Evolutionary conservation across 2,888 invertebrate genomes (phyloP).

Genomic region (Micoletzkya japonica): DNA sequence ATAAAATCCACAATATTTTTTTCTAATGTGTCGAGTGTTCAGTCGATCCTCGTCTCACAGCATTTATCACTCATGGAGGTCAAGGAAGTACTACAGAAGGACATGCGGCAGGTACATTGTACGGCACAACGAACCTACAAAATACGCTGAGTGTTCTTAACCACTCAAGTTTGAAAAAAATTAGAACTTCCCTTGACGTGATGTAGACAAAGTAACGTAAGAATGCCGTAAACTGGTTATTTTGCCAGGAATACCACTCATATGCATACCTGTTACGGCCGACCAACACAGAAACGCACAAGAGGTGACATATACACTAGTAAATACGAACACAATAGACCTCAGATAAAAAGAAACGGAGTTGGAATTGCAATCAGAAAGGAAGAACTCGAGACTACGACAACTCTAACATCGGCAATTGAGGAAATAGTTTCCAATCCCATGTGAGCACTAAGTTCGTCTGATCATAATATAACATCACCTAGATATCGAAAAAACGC

Average conservation of each 20-base stretch:
- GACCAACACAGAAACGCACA: constrained; percentile 65
- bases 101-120: constrained; percentile 5
- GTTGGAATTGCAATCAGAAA: constrained; percentile 9
- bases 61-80: constrained; percentile 21
- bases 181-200: neutral
- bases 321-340: neutral
- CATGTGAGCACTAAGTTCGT: neutral
- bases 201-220: neutral
- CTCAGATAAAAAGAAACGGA: constrained; percentile 3
- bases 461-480: too few species aligned
- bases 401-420: constrained; percentile 4
- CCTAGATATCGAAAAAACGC: neutral
- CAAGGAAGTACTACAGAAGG: constrained; percentile 19
- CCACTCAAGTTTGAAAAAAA: neutral
- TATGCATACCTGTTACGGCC: constrained; percentile 65
- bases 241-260: constrained; percentile 64
- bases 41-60: constrained; percentile 20
- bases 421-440: neutral
- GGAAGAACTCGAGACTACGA: constrained; percentile 1
- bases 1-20: neutral
- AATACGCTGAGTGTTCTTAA: too few species aligned
- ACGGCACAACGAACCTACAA: too few species aligned
- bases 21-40: neutral
- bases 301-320: constrained; percentile 53
- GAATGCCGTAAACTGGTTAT: neutral